A percentile compares a stretch with the other conserved stretches of the same genome.
These are phyloP conservation scores for Lagodon rhomboides DNA, from an alignment of 2,797 vertebrate species.

Conservation along the genomic window DNA sequence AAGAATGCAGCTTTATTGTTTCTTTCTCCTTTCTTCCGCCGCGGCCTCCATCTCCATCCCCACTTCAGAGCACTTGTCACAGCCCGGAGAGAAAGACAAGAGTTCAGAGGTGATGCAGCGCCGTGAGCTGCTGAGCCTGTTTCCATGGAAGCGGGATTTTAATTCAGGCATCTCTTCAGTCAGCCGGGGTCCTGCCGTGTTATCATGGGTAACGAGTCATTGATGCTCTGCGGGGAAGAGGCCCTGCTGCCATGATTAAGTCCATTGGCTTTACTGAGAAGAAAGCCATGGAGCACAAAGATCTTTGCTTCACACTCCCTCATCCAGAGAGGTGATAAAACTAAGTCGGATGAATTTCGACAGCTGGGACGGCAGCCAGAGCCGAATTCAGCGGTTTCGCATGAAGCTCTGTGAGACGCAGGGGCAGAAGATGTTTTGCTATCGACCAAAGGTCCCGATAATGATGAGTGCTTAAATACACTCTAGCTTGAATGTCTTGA, in stretches of 20 bases:
- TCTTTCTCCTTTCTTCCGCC: constrained; percentile 50
- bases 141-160: constrained; percentile 84
- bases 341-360: constrained; percentile 46
- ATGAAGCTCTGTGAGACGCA: constrained; percentile 13
- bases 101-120: constrained; percentile 84
- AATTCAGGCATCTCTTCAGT: constrained; percentile 83
- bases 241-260: constrained; percentile 76
- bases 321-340: constrained; percentile 51
- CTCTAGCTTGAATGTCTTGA: constrained; percentile 21
- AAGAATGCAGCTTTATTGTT: constrained; percentile 74
- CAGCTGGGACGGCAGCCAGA: constrained; percentile 28
- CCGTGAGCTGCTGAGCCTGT: constrained; percentile 75
- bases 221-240: constrained; percentile 78
- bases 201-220: constrained; percentile 81
- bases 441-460: not conserved
- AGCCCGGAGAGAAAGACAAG: constrained; percentile 76
- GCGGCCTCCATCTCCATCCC: constrained; percentile 67
- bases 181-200: constrained; percentile 84
- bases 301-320: constrained; percentile 63
- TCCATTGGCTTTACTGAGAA: constrained; percentile 76
- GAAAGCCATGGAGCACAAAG: constrained; percentile 68
- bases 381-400: constrained; percentile 24
- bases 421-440: constrained; percentile 18
- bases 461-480: constrained; percentile 24
- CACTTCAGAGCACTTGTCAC: constrained; percentile 79